Percentiles rank a stretch among this genome's conserved stretches.
Evolutionary conservation across 53 echinoderm and acorn worm genomes (phyloP).

Genomic region (Antedon mediterranea): DNA sequence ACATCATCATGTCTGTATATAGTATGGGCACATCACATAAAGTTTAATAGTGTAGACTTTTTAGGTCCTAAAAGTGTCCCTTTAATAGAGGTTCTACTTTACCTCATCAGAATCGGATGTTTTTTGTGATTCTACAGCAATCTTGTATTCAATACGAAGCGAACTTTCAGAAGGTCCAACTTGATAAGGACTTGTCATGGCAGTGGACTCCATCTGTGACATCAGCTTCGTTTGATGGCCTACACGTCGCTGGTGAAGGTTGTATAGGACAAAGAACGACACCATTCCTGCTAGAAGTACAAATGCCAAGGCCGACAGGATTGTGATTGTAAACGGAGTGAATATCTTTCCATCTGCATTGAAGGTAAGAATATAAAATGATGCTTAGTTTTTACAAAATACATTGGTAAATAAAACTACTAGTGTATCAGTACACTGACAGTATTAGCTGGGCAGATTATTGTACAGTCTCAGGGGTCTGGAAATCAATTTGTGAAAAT

Average conservation of each 20-base stretch:
- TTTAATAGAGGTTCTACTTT: background rate
- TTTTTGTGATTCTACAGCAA: background rate
- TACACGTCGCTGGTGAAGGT: background rate
- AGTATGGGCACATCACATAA: too few relatives aligned
- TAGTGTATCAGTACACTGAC: too few relatives aligned
- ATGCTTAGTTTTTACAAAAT: too few relatives aligned
- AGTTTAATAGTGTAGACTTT: too few relatives aligned
- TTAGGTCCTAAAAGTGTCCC: too few relatives aligned
- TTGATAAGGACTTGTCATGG: slow-evolving; percentile 2
- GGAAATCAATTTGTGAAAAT: too few relatives aligned
- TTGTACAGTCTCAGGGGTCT: too few relatives aligned
- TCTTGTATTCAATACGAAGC: background rate
- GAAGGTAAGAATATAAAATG: background rate
- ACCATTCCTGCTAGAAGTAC: background rate
- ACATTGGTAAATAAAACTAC: too few relatives aligned
- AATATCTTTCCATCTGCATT: background rate
- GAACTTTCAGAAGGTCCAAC: background rate
- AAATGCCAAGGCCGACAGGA: background rate
- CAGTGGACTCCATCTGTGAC: background rate
- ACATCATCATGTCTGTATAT: too few relatives aligned
- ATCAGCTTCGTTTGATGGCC: background rate
- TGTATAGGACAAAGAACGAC: background rate
- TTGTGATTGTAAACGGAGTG: background rate
- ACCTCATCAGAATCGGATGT: background rate
- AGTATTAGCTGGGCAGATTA: too few relatives aligned